Conservation (phyloP, 1,140 invertebrate species). For the Berghia stephanieae region DNA sequence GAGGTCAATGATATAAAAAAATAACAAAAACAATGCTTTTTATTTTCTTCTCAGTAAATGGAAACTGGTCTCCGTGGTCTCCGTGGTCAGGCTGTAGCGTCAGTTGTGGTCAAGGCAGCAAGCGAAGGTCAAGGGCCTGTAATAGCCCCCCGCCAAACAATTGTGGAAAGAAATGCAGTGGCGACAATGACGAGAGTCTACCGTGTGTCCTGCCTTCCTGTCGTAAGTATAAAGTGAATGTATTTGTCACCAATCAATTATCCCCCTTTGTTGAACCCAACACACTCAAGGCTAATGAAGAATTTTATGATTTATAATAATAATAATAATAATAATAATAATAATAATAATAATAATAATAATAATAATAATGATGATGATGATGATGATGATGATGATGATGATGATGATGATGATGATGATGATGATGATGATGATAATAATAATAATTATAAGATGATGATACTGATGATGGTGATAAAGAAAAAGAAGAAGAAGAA, state of each 20-base stretch:
- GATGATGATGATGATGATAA: neutral
- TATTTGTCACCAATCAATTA: no score
- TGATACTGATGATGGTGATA: no score
- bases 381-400: neutral
- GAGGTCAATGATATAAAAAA: conserved; percentile 26
- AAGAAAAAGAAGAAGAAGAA: neutral
- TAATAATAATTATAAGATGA: no score
- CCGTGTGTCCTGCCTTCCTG: conserved; percentile 38
- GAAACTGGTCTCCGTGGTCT: conserved; percentile 46
- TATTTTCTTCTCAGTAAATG: conserved; percentile 46
- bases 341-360: no score
- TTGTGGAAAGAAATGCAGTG: conserved; percentile 51
- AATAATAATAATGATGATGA: no score
- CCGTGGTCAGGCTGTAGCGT: conserved; percentile 40
- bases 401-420: neutral
- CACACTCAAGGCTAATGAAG: no score
- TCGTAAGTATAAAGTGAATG: neutral
- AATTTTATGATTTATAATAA: no score
- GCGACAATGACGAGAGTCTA: conserved; percentile 35
- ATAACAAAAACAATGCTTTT: neutral
- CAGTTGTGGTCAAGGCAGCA: conserved; percentile 46
- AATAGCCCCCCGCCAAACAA: conserved; percentile 67
- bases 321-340: no score
- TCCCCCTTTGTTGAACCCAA: no score
- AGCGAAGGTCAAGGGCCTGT: conserved; percentile 40